Evolutionary conservation across 2,888 invertebrate species (phyloP).

Genomic region (Lasius platythorax): DNA sequence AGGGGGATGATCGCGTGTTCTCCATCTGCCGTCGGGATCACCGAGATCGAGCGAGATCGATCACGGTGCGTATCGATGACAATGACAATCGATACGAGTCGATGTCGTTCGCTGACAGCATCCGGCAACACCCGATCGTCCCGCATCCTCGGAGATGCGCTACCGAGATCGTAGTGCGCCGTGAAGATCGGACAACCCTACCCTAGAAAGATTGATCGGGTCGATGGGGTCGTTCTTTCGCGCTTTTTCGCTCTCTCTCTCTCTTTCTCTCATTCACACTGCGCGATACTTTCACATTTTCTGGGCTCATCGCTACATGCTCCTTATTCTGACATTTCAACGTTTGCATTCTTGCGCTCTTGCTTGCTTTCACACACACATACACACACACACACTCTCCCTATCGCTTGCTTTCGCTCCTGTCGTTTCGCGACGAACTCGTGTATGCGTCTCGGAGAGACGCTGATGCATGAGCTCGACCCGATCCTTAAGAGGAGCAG

Average conservation of each 20-base stretch:
- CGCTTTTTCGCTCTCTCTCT: constrained; percentile 26
- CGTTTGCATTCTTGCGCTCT: constrained; percentile 54
- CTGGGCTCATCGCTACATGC: constrained; percentile 54
- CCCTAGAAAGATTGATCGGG: constrained; percentile 37
- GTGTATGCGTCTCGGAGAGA: constrained; percentile 49
- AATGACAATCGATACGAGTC: not conserved
- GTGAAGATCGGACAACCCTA: constrained; percentile 64
- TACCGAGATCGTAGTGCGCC: constrained; percentile 72
- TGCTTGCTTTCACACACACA: constrained; percentile 60
- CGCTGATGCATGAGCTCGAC: constrained; percentile 54
- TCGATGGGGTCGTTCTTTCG: constrained; percentile 42
- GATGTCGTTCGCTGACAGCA: constrained; percentile 2
- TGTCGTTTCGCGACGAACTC: constrained; percentile 72
- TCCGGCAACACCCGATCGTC: constrained; percentile 65
- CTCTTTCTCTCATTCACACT: constrained; percentile 36
- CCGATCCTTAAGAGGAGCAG: constrained; percentile 74
- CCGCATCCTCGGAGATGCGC: constrained; percentile 63
- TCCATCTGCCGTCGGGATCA: constrained; percentile 32
- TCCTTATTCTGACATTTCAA: constrained; percentile 10
- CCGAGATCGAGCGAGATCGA: constrained; percentile 7
- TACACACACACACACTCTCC: constrained; percentile 49
- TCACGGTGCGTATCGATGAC: constrained; percentile 20
- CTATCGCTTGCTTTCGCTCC: constrained; percentile 67
- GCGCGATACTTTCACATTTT: constrained; percentile 47
- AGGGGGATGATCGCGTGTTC: constrained; percentile 57